phyloP scores from a whole-genome alignment of 2,113 vertebrate species.

The Epinephelus cyanopodus region DNA sequence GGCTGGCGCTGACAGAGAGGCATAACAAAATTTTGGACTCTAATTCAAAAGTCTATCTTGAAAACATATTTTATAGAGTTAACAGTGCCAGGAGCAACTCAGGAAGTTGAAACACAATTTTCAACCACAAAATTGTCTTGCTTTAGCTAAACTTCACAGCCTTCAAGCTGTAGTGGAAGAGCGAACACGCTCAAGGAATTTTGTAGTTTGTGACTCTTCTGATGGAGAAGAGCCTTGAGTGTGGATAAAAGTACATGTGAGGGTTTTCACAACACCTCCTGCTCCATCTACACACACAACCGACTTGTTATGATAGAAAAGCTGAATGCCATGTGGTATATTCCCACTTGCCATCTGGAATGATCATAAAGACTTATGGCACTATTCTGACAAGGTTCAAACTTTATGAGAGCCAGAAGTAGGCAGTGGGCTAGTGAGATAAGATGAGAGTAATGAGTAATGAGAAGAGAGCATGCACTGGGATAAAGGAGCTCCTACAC shows the following conservation, averaged over 20 bases:
- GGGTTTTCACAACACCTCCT: slow-evolving; percentile 18
- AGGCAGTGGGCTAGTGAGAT: slow-evolving; percentile 37
- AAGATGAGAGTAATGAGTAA: slow-evolving; percentile 36
- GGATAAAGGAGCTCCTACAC: slow-evolving; percentile 44
- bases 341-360: slow-evolving; percentile 49
- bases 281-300: slow-evolving; percentile 21
- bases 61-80: slow-evolving; percentile 6
- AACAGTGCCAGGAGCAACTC: neutral
- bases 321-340: slow-evolving; percentile 33
- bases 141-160: neutral
- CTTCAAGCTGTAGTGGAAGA: neutral
- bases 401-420: slow-evolving; percentile 44
- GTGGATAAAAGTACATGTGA: slow-evolving; percentile 6
- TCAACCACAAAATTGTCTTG: neutral
- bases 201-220: neutral
- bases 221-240: neutral
- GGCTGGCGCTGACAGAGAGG: no score
- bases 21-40: slow-evolving; percentile 2
- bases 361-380: slow-evolving; percentile 32
- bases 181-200: neutral
- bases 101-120: neutral
- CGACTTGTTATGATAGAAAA: slow-evolving; percentile 19
- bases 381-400: slow-evolving; percentile 14
- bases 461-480: slow-evolving; percentile 37
- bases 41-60: neutral